Percentiles rank a stretch among this genome's conserved stretches.
Conservation (phyloP, 2,113 vertebrate genomes). For the Cettia cetti region DNA sequence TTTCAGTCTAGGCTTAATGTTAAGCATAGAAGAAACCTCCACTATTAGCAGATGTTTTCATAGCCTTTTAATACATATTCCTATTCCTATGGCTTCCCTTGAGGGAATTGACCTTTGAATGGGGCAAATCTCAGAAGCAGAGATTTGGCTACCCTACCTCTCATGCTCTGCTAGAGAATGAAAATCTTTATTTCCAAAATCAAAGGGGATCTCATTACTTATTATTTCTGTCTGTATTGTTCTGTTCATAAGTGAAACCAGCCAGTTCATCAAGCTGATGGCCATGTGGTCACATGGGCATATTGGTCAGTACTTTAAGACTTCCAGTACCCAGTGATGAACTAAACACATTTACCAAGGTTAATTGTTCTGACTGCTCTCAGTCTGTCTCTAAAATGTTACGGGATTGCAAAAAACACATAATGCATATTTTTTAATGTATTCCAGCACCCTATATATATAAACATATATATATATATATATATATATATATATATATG, state of each 20-base stretch:
- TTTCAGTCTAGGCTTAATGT: background rate
- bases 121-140: background rate
- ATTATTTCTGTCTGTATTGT: background rate
- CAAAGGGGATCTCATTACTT: background rate
- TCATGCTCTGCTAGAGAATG: background rate
- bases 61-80: background rate
- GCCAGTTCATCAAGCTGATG: background rate
- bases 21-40: background rate
- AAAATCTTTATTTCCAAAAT: background rate
- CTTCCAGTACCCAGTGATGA: background rate
- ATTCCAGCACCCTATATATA: background rate
- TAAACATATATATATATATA: too few relatives aligned
- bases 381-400: background rate
- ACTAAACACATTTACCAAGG: background rate
- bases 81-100: background rate
- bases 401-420: background rate
- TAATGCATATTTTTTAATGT: background rate
- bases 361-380: background rate
- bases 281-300: background rate
- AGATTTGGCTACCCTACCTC: background rate
- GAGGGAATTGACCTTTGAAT: background rate
- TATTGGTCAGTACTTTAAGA: background rate
- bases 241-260: background rate
- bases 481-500: background rate
- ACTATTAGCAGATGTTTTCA: background rate